phyloP scores from a whole-genome alignment of 2,797 vertebrate species.

The Chaunax sp. region DNA sequence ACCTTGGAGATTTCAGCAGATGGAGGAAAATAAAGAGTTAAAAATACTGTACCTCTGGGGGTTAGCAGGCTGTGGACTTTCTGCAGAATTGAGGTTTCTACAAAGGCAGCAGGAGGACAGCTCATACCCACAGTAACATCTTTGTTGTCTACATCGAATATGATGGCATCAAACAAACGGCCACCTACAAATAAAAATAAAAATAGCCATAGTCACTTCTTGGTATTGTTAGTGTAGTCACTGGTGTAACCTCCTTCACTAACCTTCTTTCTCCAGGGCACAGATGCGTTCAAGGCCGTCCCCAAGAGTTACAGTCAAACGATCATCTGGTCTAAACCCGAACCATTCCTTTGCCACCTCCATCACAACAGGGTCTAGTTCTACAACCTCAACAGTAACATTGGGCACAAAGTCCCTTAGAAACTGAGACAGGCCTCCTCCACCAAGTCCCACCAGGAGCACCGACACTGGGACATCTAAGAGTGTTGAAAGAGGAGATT shows the following conservation, averaged over 20 bases:
- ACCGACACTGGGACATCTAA: constrained; percentile 82
- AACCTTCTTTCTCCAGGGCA: constrained; percentile 76
- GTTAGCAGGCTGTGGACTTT: constrained; percentile 88
- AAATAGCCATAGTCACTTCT: constrained; percentile 1
- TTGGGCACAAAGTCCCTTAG: constrained; percentile 89
- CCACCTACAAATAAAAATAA: constrained; percentile 70
- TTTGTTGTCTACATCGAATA: constrained; percentile 98
- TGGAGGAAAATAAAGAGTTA: background rate
- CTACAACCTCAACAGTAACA: constrained; percentile 86
- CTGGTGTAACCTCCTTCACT: background rate
- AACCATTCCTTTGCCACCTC: constrained; percentile 93
- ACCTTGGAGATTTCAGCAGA: background rate
- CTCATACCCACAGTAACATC: constrained; percentile 93
- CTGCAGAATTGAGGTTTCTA: constrained; percentile 87
- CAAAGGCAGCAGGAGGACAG: constrained; percentile 93
- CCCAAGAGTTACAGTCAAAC: constrained; percentile 83
- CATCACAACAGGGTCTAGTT: constrained; percentile 90
- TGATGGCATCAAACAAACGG: constrained; percentile 86
- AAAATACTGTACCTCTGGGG: constrained; percentile 83
- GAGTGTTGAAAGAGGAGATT: background rate
- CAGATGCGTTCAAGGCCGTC: constrained; percentile 71
- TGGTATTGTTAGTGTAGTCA: background rate
- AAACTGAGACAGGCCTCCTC: constrained; percentile 94
- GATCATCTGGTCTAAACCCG: constrained; percentile 86
- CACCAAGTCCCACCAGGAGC: constrained; percentile 92